phyloP scores from a whole-genome alignment of 2,113 vertebrate species.

The Psittacula cyanocephala region DNA sequence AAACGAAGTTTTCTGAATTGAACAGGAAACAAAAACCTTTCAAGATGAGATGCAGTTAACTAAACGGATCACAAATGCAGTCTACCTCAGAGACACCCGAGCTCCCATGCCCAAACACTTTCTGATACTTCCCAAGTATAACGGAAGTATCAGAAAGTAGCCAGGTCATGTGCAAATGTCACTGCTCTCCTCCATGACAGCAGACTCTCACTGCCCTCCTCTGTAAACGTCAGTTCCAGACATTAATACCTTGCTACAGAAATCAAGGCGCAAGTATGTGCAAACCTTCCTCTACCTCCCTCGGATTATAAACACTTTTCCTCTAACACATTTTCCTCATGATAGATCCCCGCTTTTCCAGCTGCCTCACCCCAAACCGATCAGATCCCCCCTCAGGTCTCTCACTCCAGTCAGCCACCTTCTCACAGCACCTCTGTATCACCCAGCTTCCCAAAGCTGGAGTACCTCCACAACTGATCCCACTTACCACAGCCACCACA shows the following conservation, averaged over 20 bases:
- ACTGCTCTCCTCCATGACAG: fast-evolving
- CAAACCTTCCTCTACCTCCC: background rate
- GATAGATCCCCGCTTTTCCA: background rate
- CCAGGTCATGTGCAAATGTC: background rate
- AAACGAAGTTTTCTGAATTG: slow-evolving; percentile 78
- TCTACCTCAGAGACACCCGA: background rate
- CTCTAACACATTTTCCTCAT: fast-evolving
- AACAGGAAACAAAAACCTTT: background rate
- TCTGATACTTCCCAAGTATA: background rate
- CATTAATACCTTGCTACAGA: background rate
- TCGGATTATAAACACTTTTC: background rate
- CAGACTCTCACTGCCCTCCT: background rate
- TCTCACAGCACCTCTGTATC: background rate
- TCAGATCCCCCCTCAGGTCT: background rate
- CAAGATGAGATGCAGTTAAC: background rate
- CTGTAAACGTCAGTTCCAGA: background rate
- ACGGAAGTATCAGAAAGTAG: background rate
- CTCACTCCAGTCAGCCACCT: background rate
- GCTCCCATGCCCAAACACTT: background rate
- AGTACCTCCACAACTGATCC: background rate
- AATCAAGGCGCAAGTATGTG: fast-evolving
- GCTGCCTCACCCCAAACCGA: background rate
- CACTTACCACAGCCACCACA: background rate
- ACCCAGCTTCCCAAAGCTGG: background rate
- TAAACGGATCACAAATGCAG: background rate